Evolutionary conservation across 2,888 invertebrate genomes (phyloP).

Genomic region (Drosophila buzzatii): DNA sequence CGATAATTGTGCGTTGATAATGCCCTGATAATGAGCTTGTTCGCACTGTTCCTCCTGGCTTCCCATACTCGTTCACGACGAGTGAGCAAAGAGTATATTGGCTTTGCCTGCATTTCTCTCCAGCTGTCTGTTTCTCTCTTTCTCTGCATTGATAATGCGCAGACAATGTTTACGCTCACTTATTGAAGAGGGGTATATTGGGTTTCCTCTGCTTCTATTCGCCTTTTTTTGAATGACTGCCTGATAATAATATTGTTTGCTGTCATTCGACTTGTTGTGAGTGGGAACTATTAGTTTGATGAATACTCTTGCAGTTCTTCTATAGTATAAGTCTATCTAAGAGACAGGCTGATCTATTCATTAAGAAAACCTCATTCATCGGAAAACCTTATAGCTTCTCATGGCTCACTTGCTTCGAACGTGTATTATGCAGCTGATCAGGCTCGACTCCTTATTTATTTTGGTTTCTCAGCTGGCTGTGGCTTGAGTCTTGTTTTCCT

Average conservation of each 20-base stretch:
- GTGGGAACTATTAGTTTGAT: not conserved
- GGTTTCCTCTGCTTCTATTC: not conserved
- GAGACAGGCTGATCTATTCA: no score
- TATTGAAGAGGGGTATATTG: not conserved
- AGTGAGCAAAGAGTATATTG: not conserved
- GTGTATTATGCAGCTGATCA: not conserved
- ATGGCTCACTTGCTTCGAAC: not conserved
- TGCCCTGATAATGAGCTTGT: conserved; percentile 60
- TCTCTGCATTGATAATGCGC: not conserved
- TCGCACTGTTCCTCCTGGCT: conserved; percentile 5
- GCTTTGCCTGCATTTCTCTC: not conserved
- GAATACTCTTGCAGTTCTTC: no score
- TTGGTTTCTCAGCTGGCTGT: conserved; percentile 24
- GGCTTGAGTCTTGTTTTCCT: not conserved
- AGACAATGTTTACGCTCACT: not conserved
- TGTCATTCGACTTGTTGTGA: not conserved
- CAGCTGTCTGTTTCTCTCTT: not conserved
- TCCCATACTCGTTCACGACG: not conserved
- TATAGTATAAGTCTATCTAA: no score
- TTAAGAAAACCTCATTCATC: not conserved
- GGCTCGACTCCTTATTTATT: not conserved
- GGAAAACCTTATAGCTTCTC: not conserved
- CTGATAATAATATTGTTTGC: not conserved
- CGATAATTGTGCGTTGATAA: conserved; percentile 78
- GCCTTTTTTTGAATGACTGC: not conserved